phyloP scores from a whole-genome alignment of 2,888 invertebrate species.

The Leptopilina drosophilae region DNA sequence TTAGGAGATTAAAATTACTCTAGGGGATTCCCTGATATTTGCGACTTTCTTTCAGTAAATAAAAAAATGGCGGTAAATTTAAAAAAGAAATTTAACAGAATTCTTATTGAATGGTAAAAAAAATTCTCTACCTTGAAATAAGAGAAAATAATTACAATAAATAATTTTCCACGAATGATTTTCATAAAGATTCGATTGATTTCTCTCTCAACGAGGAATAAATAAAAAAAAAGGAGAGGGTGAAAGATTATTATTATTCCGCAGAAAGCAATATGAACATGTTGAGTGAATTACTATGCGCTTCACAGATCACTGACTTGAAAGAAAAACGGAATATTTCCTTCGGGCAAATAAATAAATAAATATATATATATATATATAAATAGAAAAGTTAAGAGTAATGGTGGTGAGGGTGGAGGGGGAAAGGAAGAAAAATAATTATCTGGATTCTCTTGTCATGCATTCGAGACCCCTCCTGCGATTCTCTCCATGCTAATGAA shows the following conservation, averaged over 20 bases:
- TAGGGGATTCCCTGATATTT: too few relatives aligned
- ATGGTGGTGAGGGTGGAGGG: neutral
- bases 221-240: neutral
- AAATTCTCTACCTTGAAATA: too few relatives aligned
- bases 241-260: neutral
- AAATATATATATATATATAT: neutral
- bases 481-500: slow-evolving; percentile 37
- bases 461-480: slow-evolving; percentile 17
- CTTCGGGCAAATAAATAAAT: slow-evolving; percentile 13
- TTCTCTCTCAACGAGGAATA: too few relatives aligned
- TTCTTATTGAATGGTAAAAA: too few relatives aligned
- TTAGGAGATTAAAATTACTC: too few relatives aligned
- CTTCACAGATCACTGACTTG: slow-evolving; percentile 17
- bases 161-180: too few relatives aligned
- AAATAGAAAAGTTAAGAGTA: slow-evolving; percentile 16
- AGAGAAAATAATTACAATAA: too few relatives aligned
- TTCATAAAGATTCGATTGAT: too few relatives aligned
- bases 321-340: neutral
- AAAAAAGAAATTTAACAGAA: too few relatives aligned
- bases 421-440: slow-evolving; percentile 25
- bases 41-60: too few relatives aligned
- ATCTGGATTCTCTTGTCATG: slow-evolving; percentile 13
- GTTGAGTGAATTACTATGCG: slow-evolving; percentile 17
- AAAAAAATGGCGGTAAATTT: too few relatives aligned
- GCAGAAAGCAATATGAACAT: neutral